Evolutionary conservation across 1,140 invertebrate genomes (phyloP).

Genomic region (Hetaerina americana): DNA sequence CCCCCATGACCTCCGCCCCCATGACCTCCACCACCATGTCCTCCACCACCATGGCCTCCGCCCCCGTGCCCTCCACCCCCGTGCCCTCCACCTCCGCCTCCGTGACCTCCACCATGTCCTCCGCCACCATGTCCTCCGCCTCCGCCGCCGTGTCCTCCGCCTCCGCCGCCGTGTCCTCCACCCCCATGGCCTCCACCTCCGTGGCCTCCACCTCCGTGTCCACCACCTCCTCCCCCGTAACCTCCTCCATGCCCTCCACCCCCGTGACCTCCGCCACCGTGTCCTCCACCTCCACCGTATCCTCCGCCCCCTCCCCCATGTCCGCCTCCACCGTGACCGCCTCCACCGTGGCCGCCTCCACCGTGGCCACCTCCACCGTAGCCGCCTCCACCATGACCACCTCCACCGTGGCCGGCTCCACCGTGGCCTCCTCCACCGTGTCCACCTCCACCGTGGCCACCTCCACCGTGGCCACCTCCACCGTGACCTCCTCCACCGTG

Average conservation of each 20-base stretch:
- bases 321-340: not conserved
- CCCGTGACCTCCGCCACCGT: not conserved
- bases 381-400: not conserved
- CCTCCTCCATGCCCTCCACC: not conserved
- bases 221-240: not conserved
- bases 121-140: too few species aligned
- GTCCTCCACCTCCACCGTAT: not conserved
- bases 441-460: not conserved
- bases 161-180: not conserved
- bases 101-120: too few species aligned
- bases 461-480: not conserved
- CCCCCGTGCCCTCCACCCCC: not conserved
- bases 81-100: too few species aligned
- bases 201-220: too few species aligned
- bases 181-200: not conserved
- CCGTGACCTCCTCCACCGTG: not conserved
- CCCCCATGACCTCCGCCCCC: not conserved
- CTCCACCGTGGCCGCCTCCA: not conserved
- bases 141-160: not conserved
- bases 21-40: not conserved
- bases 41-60: not conserved
- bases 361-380: not conserved
- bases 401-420: not conserved
- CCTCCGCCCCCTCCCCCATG: not conserved
- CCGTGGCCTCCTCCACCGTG: not conserved